phyloP scores from a whole-genome alignment of 2,888 invertebrate species.

The Epicampocera succincta region DNA sequence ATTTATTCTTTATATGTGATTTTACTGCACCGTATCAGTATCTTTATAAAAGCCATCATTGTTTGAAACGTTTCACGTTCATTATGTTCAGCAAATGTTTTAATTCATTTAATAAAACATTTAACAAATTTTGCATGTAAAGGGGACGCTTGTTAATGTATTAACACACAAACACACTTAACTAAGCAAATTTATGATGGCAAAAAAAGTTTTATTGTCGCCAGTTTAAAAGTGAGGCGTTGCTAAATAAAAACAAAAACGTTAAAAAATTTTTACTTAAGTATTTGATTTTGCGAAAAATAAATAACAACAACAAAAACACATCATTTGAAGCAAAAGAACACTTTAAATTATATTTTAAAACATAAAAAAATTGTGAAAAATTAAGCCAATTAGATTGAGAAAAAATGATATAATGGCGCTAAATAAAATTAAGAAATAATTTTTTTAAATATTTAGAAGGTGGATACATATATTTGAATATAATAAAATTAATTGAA shows the following conservation, averaged over 20 bases:
- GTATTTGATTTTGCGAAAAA: not conserved
- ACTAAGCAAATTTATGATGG: not conserved
- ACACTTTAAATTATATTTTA: conserved; percentile 4
- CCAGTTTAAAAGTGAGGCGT: conserved; percentile 65
- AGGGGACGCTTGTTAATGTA: not conserved
- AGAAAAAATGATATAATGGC: conserved; percentile 46
- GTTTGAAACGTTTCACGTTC: conserved; percentile 17
- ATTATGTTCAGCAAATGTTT: conserved; percentile 53
- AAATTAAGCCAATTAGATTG: conserved; percentile 58
- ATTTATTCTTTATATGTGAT: too few relatives aligned
- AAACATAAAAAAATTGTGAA: conserved; percentile 57
- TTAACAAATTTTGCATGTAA: conserved; percentile 44
- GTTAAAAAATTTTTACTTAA: conserved; percentile 1
- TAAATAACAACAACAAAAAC: not conserved
- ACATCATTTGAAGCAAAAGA: conserved; percentile 17
- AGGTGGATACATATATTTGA: not conserved
- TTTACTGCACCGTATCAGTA: conserved; percentile 26
- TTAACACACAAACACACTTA: too few relatives aligned
- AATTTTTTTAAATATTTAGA: not conserved
- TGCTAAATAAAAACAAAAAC: conserved; percentile 42
- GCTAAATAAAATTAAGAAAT: conserved; percentile 44
- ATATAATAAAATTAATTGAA: too few relatives aligned
- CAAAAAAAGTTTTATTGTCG: conserved; percentile 56
- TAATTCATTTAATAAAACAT: conserved; percentile 62
- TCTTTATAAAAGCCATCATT: not conserved